Base-by-base conservation (phyloP, 1,140 invertebrate genomes). In the Ericerus pela region DNA sequence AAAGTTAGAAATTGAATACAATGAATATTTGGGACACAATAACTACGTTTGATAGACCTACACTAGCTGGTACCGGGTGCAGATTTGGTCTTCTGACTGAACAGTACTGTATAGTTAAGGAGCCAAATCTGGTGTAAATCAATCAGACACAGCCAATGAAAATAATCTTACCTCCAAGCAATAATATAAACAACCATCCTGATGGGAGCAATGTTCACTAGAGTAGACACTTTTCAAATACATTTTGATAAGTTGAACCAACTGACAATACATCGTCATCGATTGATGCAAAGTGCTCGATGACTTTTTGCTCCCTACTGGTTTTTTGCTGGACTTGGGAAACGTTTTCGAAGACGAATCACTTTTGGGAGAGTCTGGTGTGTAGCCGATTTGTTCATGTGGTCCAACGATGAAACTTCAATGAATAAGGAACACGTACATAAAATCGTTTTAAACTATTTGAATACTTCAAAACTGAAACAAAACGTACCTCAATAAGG, bases 351-450 rank as follows among this genome's bases (percentile, higher is more conserved):
- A 47, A 14, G 4, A 5, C 14, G 41, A 22, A 24, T 47, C 41
- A 24, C 20, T 22, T 22, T 47, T 24, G 10, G 41, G 41, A 12
- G 41, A 47, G 16, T 20, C 20, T 2, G 41, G 41, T 10, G 26
- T 30, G 33, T 61, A 64, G 30, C 56, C 60, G 29, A 57, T 57
- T 57, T 67, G 61, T 58, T 83, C 80, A 60, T 76, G 72, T n/a
- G 72, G 72, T 52, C 79, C 79, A 61, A 80, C 71, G 60, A 81
- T 69, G 63, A 80, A 75, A 62, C 79, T 79, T 51, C 16, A 47
- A 59, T 63, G 61, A 56, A 58, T 11, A 59, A 51, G 53, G 24
- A 28, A 33, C 41, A 54, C 47, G 22, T 29, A 33, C 27, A 54
- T 33, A 36, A 41, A 37, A 37, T 36, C 11, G 4, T 30, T 3